These are phyloP conservation scores for Smutsia gigantea DNA, from an alignment of 2,797 vertebrate genomes.

Conservation along the genomic window DNA sequence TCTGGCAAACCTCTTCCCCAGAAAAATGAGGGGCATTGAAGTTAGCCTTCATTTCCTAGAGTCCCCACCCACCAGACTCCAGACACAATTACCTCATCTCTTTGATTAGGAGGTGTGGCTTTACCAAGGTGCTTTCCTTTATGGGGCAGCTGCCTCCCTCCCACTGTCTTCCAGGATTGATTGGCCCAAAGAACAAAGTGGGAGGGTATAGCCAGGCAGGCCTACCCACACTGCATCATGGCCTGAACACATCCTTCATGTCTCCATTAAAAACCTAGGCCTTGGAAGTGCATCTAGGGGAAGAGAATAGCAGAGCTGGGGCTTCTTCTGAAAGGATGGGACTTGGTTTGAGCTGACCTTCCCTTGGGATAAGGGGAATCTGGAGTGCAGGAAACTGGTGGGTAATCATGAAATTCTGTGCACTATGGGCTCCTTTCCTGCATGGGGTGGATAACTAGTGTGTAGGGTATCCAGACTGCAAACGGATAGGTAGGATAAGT, in stretches of 20 bases:
- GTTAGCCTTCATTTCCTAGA: neutral
- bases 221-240: neutral
- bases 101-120: neutral
- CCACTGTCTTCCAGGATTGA: neutral
- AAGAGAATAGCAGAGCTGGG: neutral
- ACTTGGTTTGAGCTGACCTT: neutral
- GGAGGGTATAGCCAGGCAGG: neutral
- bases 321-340: neutral
- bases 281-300: neutral
- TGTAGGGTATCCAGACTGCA: too few species aligned
- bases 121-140: neutral
- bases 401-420: neutral
- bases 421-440: neutral
- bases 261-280: neutral
- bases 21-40: neutral
- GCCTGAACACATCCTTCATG: neutral
- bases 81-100: neutral
- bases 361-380: neutral
- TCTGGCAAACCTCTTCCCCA: neutral
- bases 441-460: neutral
- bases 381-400: neutral
- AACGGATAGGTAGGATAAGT: too few species aligned
- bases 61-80: too few species aligned
- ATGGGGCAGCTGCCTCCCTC: neutral
- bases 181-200: neutral